Evolutionary conservation across 2,888 invertebrate species (phyloP), one percentile per base, ranked within the genome.

Genomic region (Acheta domesticus): DNA sequence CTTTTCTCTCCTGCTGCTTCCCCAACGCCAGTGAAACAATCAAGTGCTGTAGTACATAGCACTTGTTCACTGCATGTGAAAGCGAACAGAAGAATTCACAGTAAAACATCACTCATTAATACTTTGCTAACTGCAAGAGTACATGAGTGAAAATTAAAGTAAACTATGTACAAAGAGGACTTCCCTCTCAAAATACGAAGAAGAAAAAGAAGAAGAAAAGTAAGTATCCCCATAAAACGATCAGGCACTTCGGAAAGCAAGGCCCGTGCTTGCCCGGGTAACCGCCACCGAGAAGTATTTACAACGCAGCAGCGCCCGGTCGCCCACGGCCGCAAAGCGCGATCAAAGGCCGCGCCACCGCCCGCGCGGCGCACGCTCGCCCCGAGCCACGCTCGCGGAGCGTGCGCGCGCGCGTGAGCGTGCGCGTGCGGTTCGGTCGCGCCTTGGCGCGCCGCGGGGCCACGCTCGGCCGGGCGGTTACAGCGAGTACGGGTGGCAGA

Each of bases 401-500:
- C 36, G 23, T 23, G 36, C 36, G 36, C 36, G 36, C 8, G 36
- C 5, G 36, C 36, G 23, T 23, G 36, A 5, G 36, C 36, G 36
- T 36, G 36, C 5, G 36, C 36, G 36, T 36, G 36, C 36, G 36
- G 36, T 36, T 36, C 36, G 36, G 36, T 36, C 36, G 36, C 36
- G 36, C 36, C 8, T 36, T 36, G 36, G 8, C 36, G 36, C 5
- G 36, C 23, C 23, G 8, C 36, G 36, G 36, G 36, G 8, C 36
- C 1, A 1, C 8, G 8, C 36, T 4, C 23, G 36, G 36, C 36
- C 8, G n/a, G 62, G 16, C 48, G 78, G 86, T 91, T 92, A 96
- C 86, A 96, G 91, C 86, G 92, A 93, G 88, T 98, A 98, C 21
- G 97, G 96, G 87, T 96, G 95, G 87, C 98, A 98, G 89, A 99